Evolutionary conservation across 2,888 invertebrate species (phyloP).

Genomic region (Serripes groenlandicus): DNA sequence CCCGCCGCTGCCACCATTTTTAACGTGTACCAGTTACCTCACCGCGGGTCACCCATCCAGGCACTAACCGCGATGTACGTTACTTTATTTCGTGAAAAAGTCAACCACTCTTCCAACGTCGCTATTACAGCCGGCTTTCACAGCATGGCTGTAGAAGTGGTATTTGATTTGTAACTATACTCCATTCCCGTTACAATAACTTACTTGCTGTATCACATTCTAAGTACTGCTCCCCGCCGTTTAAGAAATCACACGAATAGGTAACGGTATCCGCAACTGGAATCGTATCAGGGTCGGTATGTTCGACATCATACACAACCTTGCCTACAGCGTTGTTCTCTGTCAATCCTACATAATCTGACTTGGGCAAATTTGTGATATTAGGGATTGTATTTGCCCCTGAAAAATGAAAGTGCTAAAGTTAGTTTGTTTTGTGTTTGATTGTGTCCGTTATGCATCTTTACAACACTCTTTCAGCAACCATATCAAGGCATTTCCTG

Average conservation of each 20-base stretch:
- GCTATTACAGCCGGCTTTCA: no score
- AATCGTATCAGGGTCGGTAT: constrained; percentile 38
- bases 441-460: not conserved
- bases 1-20: no score
- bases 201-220: constrained; percentile 39
- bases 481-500: no score
- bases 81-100: no score
- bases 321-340: constrained; percentile 46
- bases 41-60: no score
- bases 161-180: no score
- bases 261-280: constrained; percentile 19
- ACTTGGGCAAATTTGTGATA: constrained; percentile 33
- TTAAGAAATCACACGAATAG: constrained; percentile 34
- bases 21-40: no score
- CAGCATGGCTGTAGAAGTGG: not conserved
- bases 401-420: constrained; percentile 22
- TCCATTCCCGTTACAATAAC: no score
- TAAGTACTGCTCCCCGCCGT: constrained; percentile 37
- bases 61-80: no score
- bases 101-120: no score
- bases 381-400: constrained; percentile 46
- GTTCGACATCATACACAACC: constrained; percentile 22
- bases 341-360: constrained; percentile 22
- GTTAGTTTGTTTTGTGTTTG: no score
- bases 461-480: not conserved